Base-by-base conservation (phyloP, 1,140 invertebrate genomes). In the Caenorhabditis remanei region DNA sequence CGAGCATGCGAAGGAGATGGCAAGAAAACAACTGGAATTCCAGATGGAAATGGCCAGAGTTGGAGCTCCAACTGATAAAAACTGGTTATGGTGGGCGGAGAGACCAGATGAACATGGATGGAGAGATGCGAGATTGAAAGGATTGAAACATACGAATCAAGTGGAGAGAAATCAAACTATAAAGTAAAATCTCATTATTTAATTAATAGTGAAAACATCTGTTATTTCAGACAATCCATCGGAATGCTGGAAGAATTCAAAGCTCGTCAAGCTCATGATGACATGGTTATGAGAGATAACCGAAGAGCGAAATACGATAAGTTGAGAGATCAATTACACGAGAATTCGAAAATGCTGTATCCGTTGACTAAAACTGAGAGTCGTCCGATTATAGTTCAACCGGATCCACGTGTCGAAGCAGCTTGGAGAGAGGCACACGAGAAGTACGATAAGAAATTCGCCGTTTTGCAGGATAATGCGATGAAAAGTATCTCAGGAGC, bases 341-440 rank as follows among this genome's bases (percentile, higher is more conserved):
- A 83, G 55, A 87, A 87, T 48, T 61, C 75, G 4, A 71, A 87
- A 61, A 55, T 85, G 67, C 21, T 85, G n/a, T 58, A 63, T 48
- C 75, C 50, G 9, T 16, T 63, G 4, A 87, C 50, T 2, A 71
- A 83, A 53, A 56, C 32, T 14, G 75, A 83, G 43, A 61, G 55
- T 19, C 63, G 86, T 63, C 71, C 41, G 11, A 65, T 67, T 11
- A 65, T 63, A 21, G 43, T 65, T 40, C 75, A 79, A 84, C 50
- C 55, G 40, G 83, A 88, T 79, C 50, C 87, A 21, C n/a, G 63
- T 82, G 87, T 88, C 8, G 87, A 88, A 79, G 84, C 83, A 4
- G 87, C 87, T 41, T 88, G 87, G 87, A 85, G 43, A 85, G 87
- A 88, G n/a, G 87, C 87, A 16, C 87, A 88, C 50, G 87, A 88